Base-by-base conservation (phyloP, 2,888 invertebrate genomes). In the Dysmachus trigonus region DNA sequence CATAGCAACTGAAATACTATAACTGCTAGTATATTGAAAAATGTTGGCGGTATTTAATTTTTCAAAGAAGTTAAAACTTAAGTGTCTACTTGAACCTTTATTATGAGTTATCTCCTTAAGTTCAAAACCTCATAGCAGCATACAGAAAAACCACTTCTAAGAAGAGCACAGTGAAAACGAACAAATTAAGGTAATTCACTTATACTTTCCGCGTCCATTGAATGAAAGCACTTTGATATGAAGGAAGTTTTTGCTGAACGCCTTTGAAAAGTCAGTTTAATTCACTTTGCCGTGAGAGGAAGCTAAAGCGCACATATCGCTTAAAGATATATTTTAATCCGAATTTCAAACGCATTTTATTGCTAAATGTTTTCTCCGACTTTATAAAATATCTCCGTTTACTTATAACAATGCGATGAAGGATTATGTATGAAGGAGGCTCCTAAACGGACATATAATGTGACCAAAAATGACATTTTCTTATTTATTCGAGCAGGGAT, bases 41-140 rank as follows among this genome's bases (percentile, higher is more conserved):
- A n/a, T n/a, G n/a, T n/a, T n/a, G 4, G n/a, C 18, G 15, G 53
- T 8, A 53, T 18, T 53, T 53, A 5, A 15, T 53, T 2, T 33
- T 33, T 33, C 6, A 2, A 33, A 33, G 6, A 33, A 33, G 33
- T 6, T 5, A 82, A 22, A 62, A 38, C 51, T 71, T 71, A 82
- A 82, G 82, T 53, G 53, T 62, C 62, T 62, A 31, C 71, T 82
- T 82, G 35, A 82, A 35, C 62, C 53, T 62, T 71, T 33, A 82
- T 82, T 82, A 82, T 82, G 62, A 82, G 82, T 62, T 82, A 62
- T 82, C 53, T 82, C 6, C 33, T 82, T 53, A 62, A 82, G n/a
- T 53, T 71, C 82, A 71, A 82, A 62, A 62, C 82, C 53, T 82
- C 38, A 15, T 38, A 35, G 71, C 33, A 33, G 71, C 31, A 62